Percentiles rank a stretch among this genome's conserved stretches.
These are phyloP conservation scores for Proisotoma minuta DNA, from an alignment of 2,888 invertebrate genomes.

Conservation along the genomic window DNA sequence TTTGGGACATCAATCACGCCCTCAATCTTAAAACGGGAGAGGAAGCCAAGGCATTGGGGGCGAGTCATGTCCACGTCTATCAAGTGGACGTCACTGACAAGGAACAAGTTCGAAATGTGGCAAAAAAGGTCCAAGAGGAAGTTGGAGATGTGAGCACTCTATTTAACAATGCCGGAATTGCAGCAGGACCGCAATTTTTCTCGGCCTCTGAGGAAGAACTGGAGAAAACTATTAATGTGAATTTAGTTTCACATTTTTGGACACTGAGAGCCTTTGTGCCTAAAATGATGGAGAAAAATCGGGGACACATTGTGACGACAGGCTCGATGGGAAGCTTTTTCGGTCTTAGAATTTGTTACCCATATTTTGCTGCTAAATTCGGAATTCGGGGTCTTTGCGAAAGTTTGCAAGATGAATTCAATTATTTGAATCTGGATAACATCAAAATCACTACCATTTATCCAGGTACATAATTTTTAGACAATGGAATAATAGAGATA, in stretches of 20 bases:
- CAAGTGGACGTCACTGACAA: constrained; percentile 59
- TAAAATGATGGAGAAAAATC: constrained; percentile 58
- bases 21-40: no score
- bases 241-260: constrained; percentile 62
- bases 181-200: constrained; percentile 68
- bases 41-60: constrained; percentile 51
- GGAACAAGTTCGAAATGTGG: constrained; percentile 54
- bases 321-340: constrained; percentile 62
- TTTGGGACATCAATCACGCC: constrained; percentile 61
- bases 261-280: constrained; percentile 60
- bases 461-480: no score
- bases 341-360: constrained; percentile 58
- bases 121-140: constrained; percentile 53
- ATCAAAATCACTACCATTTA: constrained; percentile 61
- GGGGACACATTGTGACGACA: constrained; percentile 60
- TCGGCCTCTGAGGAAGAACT: constrained; percentile 56
- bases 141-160: constrained; percentile 60
- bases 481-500: no score
- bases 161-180: constrained; percentile 79
- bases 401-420: constrained; percentile 60
- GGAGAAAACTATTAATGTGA: constrained; percentile 57
- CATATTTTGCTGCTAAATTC: constrained; percentile 62
- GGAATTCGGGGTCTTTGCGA: constrained; percentile 61
- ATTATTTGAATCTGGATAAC: constrained; percentile 51
- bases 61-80: constrained; percentile 55